Evolutionary conservation across 35 echinoderm and acorn worm species (phyloP).

Genomic region (Strongylocentrotus purpuratus): DNA sequence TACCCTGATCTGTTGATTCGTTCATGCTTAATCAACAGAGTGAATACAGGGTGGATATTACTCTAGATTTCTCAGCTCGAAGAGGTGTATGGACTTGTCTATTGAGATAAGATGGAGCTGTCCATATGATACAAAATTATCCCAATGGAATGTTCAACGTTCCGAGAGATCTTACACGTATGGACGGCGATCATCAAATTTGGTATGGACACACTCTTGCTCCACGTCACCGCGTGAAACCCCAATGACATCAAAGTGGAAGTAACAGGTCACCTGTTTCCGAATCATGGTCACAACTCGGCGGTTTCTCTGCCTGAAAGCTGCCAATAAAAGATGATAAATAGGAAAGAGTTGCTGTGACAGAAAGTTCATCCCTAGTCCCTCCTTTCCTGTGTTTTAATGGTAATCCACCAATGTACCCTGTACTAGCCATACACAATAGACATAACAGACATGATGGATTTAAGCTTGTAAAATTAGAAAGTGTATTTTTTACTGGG

Average conservation of each 20-base stretch:
- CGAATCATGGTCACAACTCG: not conserved
- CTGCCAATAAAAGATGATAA: not conserved
- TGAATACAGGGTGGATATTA: too few relatives aligned
- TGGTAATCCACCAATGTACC: not conserved
- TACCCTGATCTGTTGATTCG: too few relatives aligned
- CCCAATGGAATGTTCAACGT: too few relatives aligned
- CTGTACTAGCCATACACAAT: not conserved
- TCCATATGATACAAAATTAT: too few relatives aligned
- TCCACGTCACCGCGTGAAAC: not conserved
- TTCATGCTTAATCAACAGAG: too few relatives aligned
- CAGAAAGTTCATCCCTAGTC: not conserved
- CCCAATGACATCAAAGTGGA: not conserved
- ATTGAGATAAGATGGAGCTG: too few relatives aligned
- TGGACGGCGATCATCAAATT: too few relatives aligned
- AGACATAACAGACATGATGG: not conserved
- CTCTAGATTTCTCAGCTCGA: too few relatives aligned
- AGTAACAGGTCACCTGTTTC: not conserved
- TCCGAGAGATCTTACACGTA: too few relatives aligned
- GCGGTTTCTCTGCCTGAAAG: not conserved
- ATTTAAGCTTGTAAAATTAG: not conserved
- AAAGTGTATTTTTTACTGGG: not conserved
- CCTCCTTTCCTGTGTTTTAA: not conserved
- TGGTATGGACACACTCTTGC: not conserved
- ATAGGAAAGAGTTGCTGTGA: not conserved
- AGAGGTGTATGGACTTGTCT: too few relatives aligned